phyloP scores from a whole-genome alignment of 2,888 invertebrate genomes.

The Dryomyza anilis region DNA sequence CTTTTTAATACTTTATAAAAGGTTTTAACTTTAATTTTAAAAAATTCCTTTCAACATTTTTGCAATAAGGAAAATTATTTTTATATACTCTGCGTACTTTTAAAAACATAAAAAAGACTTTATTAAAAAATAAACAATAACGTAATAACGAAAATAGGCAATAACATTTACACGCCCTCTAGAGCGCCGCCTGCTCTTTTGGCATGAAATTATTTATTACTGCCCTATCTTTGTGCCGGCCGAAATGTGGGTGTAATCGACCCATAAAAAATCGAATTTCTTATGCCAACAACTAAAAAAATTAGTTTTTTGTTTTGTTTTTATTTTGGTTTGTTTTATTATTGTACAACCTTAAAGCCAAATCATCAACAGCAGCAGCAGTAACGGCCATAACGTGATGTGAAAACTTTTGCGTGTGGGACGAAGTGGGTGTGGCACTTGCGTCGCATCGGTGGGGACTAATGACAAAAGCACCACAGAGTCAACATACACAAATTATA shows the following conservation, averaged over 20 bases:
- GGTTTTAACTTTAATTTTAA: too few species aligned
- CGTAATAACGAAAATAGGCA: too few species aligned
- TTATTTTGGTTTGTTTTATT: slow-evolving; percentile 15
- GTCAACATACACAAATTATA: not conserved
- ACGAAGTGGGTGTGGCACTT: slow-evolving; percentile 34
- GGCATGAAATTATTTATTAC: slow-evolving; percentile 9
- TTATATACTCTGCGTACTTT: too few species aligned
- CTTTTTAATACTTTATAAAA: too few species aligned
- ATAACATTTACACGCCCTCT: too few species aligned
- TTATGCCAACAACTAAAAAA: not conserved
- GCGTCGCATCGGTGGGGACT: slow-evolving; percentile 8
- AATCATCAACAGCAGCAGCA: too few species aligned
- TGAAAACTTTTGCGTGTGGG: slow-evolving; percentile 22
- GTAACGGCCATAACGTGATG: too few species aligned
- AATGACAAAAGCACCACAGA: slow-evolving; percentile 4
- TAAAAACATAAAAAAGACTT: too few species aligned
- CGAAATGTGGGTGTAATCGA: slow-evolving; percentile 24
- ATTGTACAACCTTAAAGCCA: slow-evolving; percentile 14
- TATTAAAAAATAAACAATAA: too few species aligned
- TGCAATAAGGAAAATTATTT: too few species aligned
- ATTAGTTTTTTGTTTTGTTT: not conserved
- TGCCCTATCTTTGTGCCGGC: not conserved
- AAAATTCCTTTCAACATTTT: too few species aligned
- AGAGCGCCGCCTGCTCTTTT: too few species aligned
- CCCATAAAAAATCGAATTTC: slow-evolving; percentile 11